phyloP scores from a whole-genome alignment of 2,797 vertebrate genomes.

The Chaenodraco wilsoni region DNA sequence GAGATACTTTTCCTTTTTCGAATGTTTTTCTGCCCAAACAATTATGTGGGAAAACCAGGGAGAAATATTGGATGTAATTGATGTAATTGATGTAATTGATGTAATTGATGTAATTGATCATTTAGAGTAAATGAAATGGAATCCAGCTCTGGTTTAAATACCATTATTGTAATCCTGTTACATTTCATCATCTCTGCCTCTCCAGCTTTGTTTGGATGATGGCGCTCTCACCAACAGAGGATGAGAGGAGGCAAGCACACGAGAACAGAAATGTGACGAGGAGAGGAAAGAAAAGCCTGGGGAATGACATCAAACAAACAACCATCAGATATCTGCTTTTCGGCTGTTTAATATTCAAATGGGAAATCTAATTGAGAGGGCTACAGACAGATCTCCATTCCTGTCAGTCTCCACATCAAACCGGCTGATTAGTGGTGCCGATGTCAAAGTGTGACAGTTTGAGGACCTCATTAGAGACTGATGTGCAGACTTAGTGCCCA shows the following conservation, averaged over 20 bases:
- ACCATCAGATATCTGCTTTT: constrained; percentile 34
- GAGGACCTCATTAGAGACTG: constrained; percentile 48
- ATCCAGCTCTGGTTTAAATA: constrained; percentile 49
- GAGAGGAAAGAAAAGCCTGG: constrained; percentile 23
- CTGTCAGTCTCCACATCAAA: constrained; percentile 41
- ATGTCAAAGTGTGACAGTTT: constrained; percentile 45
- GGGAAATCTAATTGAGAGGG: constrained; percentile 19
- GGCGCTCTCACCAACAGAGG: constrained; percentile 55
- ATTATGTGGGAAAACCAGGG: constrained; percentile 13
- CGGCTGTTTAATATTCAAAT: constrained; percentile 54
- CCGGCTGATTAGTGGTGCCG: constrained; percentile 37
- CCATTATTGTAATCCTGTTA: constrained; percentile 57
- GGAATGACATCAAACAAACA: constrained; percentile 45
- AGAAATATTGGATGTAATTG: neutral
- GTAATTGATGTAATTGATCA: neutral
- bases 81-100: neutral
- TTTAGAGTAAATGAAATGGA: constrained; percentile 42
- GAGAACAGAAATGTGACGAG: constrained; percentile 31
- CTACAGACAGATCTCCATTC: constrained; percentile 29
- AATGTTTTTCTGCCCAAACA: neutral
- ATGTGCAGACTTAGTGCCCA: constrained; percentile 23
- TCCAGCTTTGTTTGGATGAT: constrained; percentile 51
- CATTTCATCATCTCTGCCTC: constrained; percentile 46
- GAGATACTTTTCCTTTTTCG: neutral
- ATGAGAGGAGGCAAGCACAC: constrained; percentile 38